A percentile compares a stretch with the other conserved stretches of the same genome.
phyloP scores from a whole-genome alignment of 2,113 vertebrate genomes.

The Zosterops lateralis region DNA sequence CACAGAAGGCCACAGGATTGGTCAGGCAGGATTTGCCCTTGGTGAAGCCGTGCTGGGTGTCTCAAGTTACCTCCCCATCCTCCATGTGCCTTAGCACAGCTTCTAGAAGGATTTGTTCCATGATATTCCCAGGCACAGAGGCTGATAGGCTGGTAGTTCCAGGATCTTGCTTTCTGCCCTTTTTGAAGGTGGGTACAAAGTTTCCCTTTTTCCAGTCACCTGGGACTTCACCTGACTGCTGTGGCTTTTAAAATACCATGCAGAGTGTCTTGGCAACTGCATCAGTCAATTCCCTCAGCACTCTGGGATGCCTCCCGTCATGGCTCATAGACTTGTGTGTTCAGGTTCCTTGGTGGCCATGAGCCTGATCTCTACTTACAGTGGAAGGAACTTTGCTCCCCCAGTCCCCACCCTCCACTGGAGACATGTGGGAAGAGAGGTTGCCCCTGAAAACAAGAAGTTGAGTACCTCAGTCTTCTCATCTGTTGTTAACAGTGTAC shows the following conservation, averaged over 20 bases:
- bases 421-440: neutral
- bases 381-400: neutral
- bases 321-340: neutral
- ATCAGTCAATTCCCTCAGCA: neutral
- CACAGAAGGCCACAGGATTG: neutral
- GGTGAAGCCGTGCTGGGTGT: rapidly evolving
- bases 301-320: neutral
- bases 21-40: neutral
- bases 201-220: neutral
- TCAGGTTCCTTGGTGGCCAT: neutral
- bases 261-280: neutral
- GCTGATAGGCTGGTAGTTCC: neutral
- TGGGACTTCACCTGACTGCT: neutral
- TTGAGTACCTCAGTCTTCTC: neutral
- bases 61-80: neutral
- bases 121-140: neutral
- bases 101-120: neutral
- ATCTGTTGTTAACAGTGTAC: neutral
- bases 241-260: rapidly evolving
- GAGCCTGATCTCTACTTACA: neutral
- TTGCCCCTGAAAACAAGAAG: neutral
- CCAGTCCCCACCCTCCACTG: neutral
- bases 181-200: neutral
- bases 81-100: neutral
- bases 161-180: neutral